Percentiles rank a stretch among this genome's conserved stretches.
Conservation (phyloP, 2,113 vertebrate genomes). For the Aleadryas rufinucha region DNA sequence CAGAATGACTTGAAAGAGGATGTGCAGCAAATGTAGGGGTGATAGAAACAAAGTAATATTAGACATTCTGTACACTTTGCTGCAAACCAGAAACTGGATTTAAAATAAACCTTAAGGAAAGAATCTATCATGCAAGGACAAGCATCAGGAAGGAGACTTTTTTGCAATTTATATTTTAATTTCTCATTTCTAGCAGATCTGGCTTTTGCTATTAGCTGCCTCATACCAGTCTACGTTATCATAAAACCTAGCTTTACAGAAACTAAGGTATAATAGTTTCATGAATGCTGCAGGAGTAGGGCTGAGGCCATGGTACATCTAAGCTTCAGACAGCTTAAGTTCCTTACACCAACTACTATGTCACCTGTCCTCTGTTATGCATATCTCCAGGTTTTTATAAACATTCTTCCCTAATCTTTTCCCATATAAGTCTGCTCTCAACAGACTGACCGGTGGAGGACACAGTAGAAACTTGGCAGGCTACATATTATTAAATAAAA, state of each 20-base stretch:
- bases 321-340: not conserved
- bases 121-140: fast-evolving
- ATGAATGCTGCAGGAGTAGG: not conserved
- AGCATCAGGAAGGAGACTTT: not conserved
- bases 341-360: not conserved
- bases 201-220: not conserved
- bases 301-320: not conserved
- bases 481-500: not conserved
- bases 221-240: not conserved
- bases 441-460: not conserved
- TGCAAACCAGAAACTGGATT: not conserved
- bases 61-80: not conserved
- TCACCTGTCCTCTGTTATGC: not conserved
- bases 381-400: not conserved
- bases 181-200: not conserved
- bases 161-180: not conserved
- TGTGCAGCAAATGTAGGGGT: fast-evolving
- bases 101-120: not conserved
- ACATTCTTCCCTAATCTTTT: not conserved
- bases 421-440: not conserved
- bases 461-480: not conserved
- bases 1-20: not conserved
- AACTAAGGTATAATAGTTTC: not conserved
- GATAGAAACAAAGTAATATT: not conserved
- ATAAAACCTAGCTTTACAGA: not conserved